A percentile compares a stretch with the other conserved stretches of the same genome.
Evolutionary conservation across 2,113 vertebrate species (phyloP).

Genomic region (Burhinus oedicnemus): DNA sequence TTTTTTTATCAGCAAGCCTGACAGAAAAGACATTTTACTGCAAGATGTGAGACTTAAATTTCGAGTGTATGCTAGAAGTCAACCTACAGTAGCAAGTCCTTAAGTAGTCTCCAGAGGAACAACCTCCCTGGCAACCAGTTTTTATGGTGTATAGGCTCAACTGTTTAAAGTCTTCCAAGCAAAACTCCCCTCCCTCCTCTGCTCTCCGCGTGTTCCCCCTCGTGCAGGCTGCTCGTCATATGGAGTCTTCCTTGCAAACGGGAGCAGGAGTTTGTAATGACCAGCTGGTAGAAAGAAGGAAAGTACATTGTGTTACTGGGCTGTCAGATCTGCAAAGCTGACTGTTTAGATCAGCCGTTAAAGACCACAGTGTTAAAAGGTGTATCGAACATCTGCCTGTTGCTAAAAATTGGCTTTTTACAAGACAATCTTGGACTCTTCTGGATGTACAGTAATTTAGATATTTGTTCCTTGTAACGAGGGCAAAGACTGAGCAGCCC

Average conservation of each 20-base stretch:
- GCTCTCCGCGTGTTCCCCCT: not conserved
- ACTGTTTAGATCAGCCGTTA: not conserved
- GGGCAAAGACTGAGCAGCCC: slow-evolving; percentile 13
- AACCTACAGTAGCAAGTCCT: not conserved
- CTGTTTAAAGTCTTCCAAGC: not conserved
- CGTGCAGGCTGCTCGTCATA: not conserved
- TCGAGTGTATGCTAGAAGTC: not conserved
- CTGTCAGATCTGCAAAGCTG: not conserved
- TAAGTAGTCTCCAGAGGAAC: not conserved
- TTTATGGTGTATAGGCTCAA: not conserved
- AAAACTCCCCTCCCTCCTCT: not conserved
- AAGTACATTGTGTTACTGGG: not conserved
- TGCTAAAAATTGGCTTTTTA: not conserved
- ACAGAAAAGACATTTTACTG: not conserved
- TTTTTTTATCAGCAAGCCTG: not conserved
- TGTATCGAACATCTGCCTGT: not conserved
- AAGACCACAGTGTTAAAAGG: not conserved
- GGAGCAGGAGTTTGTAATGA: not conserved
- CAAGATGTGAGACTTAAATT: not conserved
- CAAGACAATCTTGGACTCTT: not conserved
- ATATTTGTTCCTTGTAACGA: not conserved
- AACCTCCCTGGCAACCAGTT: not conserved
- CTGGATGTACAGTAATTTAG: not conserved
- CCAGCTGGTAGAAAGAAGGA: slow-evolving; percentile 22
- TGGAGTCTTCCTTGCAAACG: not conserved